These are phyloP conservation scores for Bucorvus abyssinicus DNA, from an alignment of 2,797 vertebrate species.

Conservation along the genomic window DNA sequence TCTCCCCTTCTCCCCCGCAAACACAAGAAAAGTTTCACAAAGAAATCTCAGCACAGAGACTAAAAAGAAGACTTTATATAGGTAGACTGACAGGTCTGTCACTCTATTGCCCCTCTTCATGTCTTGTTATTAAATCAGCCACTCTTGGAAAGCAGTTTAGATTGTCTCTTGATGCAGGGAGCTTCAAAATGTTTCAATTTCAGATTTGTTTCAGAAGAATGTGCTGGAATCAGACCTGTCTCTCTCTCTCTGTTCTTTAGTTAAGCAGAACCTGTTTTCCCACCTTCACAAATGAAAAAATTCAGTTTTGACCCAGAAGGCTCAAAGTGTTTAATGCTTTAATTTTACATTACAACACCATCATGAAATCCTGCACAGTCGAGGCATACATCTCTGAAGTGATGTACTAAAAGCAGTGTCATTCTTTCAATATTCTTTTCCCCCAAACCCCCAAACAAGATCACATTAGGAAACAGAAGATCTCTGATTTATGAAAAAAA, in stretches of 20 bases:
- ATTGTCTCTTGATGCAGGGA: background rate
- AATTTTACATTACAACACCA: background rate
- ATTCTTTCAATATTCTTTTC: background rate
- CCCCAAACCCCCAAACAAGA: fast-evolving
- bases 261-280: background rate
- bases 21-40: background rate
- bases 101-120: background rate
- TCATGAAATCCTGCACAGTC: background rate
- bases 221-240: background rate
- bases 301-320: background rate
- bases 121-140: slow-evolving; percentile 2
- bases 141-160: background rate
- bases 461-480: background rate
- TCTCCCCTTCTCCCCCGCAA: background rate
- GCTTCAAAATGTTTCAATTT: background rate
- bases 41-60: background rate
- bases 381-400: background rate
- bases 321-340: background rate
- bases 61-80: background rate
- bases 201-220: background rate
- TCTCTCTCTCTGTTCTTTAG: background rate
- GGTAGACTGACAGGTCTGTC: background rate
- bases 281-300: background rate
- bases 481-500: background rate
- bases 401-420: background rate